Percentiles rank a stretch among this genome's conserved stretches.
These are phyloP conservation scores for Ptychoptera contaminata DNA, from an alignment of 2,888 invertebrate species.

Conservation along the genomic window DNA sequence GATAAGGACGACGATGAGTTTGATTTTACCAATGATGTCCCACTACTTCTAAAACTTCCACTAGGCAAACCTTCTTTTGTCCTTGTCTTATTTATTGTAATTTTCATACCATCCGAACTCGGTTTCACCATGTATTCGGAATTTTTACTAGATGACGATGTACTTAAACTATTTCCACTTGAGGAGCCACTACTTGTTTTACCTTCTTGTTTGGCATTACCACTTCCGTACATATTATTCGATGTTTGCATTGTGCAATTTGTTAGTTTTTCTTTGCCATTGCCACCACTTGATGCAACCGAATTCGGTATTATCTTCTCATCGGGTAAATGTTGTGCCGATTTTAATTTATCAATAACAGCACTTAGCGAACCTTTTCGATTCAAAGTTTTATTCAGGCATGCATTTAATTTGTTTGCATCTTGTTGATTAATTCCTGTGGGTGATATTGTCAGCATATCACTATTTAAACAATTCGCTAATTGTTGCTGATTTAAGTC, in stretches of 20 bases:
- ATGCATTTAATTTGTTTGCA: slow-evolving; percentile 40
- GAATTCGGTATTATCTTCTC: slow-evolving; percentile 5
- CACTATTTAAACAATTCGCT: neutral
- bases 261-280: neutral
- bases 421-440: neutral
- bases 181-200: slow-evolving; percentile 1
- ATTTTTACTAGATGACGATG: slow-evolving; percentile 40
- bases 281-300: neutral
- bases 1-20: slow-evolving; percentile 29
- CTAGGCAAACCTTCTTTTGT: slow-evolving; percentile 48
- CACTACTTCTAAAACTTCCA: slow-evolving; percentile 16
- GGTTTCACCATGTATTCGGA: slow-evolving; percentile 82
- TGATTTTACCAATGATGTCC: slow-evolving; percentile 28
- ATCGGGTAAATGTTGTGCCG: slow-evolving; percentile 37
- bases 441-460: neutral
- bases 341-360: slow-evolving; percentile 74
- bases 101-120: slow-evolving; percentile 71
- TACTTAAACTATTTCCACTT: neutral
- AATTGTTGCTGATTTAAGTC: slow-evolving; percentile 2
- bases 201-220: too few relatives aligned
- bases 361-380: slow-evolving; percentile 67
- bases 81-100: slow-evolving; percentile 80
- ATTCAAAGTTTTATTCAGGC: slow-evolving; percentile 41
- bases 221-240: too few relatives aligned
- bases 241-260: too few relatives aligned